A percentile compares a stretch with the other conserved stretches of the same genome.
These are phyloP conservation scores for Reinhardtius hippoglossoides DNA, from an alignment of 2,113 vertebrate genomes.

Conservation along the genomic window DNA sequence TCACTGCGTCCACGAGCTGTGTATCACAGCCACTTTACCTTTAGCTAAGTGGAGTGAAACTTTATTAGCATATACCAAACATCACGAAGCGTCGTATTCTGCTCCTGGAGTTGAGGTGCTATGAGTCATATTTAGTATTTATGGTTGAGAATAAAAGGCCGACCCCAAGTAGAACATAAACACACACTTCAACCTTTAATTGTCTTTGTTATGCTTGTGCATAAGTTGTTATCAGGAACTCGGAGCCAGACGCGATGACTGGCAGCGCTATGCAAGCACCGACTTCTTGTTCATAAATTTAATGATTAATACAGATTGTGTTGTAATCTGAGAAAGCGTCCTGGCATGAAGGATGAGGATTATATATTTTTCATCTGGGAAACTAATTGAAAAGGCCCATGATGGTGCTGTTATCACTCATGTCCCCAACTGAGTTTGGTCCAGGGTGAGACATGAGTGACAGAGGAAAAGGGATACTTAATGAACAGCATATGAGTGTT, in stretches of 20 bases:
- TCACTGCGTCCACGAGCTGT: not conserved
- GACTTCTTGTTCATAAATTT: slow-evolving; percentile 70
- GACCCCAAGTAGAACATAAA: slow-evolving; percentile 36
- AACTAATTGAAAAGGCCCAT: slow-evolving; percentile 78
- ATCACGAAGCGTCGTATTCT: slow-evolving; percentile 10
- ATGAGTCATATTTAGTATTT: slow-evolving; percentile 46
- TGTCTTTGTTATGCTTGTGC: slow-evolving; percentile 62
- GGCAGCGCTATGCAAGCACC: slow-evolving; percentile 60
- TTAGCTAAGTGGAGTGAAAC: slow-evolving; percentile 6
- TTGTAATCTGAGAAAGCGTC: slow-evolving; percentile 75
- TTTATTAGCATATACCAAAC: slow-evolving; percentile 44
- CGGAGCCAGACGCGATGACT: slow-evolving; percentile 65
- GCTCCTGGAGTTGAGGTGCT: slow-evolving; percentile 18
- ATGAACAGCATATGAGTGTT: slow-evolving; percentile 73
- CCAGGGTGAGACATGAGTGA: slow-evolving; percentile 75
- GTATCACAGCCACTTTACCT: slow-evolving; percentile 10
- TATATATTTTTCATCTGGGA: slow-evolving; percentile 72
- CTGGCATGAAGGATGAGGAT: slow-evolving; percentile 79
- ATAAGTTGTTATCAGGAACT: slow-evolving; percentile 53
- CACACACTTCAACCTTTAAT: slow-evolving; percentile 50
- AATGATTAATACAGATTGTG: slow-evolving; percentile 76
- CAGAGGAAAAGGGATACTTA: slow-evolving; percentile 66
- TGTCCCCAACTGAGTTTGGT: slow-evolving; percentile 72
- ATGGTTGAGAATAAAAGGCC: slow-evolving; percentile 38
- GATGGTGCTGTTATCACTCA: slow-evolving; percentile 71